Base-by-base conservation (phyloP, 2,888 invertebrate genomes). In the Apotomis betuletana region DNA sequence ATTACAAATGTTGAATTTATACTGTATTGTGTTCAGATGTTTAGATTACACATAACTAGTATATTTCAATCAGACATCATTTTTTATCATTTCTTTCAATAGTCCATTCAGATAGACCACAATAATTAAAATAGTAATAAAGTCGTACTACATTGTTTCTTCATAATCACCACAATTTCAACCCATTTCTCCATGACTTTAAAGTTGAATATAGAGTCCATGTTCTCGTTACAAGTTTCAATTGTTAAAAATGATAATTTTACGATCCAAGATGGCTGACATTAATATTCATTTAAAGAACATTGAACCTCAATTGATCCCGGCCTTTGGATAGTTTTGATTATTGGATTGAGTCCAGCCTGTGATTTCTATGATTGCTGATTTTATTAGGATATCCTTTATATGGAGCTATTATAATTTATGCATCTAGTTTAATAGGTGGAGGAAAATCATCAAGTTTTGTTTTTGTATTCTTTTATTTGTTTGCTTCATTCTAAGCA, bases 241-340 rank as follows among this genome's bases (percentile, higher is more conserved):
- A 72, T 72, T 68, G 74, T 74, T 67, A 74, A 70, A 70, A 74
- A 74, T 74, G 70, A 70, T 74, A 67, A 67, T 74, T 74, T 74
- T 65, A 74, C 61, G 44, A 55, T 41, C 65, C 52, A 74, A 70
- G 70, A 70, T 36, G 70, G 63, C 36, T 6, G 13, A 49, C 74
- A 70, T 74, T 74, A 74, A 70, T 74, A 67, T 67, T 74, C 67
- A 74, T 70, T 63, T 70, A 67, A 59, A 54, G 70, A 57, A 55
- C 73, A 62, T 69, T 70, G 73, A 62, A 74, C 73, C 57, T 8
- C 36, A 67, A 67, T 72, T 72, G 71, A 67, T 62, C 67, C 13
- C 44, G 12, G 71, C n/a, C 55, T 58, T 57, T 13, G 27, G 51
- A 54, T 70, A 59, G 70, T 64, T 64, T 41, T 10, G 54, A 70